These are phyloP conservation scores for Nymphalis polychloros DNA, from an alignment of 2,888 invertebrate species.

Conservation along the genomic window DNA sequence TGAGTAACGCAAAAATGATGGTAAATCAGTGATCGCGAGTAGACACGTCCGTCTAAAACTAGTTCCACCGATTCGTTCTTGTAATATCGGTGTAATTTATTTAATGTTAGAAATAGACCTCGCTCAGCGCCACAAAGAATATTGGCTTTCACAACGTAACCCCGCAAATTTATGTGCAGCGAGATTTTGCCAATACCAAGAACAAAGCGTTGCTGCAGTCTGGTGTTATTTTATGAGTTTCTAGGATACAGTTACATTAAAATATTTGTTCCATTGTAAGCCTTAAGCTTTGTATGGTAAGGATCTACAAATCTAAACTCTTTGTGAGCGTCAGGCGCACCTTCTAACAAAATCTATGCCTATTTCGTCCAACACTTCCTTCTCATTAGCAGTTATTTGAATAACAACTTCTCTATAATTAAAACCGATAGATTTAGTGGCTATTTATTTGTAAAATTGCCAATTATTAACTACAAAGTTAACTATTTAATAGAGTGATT, in stretches of 20 bases:
- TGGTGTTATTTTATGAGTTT: slow-evolving; percentile 39
- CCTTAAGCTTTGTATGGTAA: slow-evolving; percentile 27
- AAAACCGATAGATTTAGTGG: slow-evolving; percentile 8
- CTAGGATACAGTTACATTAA: slow-evolving; percentile 22
- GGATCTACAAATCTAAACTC: slow-evolving; percentile 10
- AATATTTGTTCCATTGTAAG: slow-evolving; percentile 27
- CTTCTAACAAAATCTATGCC: slow-evolving; percentile 25
- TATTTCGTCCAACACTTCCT: slow-evolving; percentile 27
- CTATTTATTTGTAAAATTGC: slow-evolving; percentile 15
- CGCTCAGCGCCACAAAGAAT: slow-evolving; percentile 77
- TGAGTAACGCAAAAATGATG: slow-evolving; percentile 64
- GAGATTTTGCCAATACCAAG: slow-evolving; percentile 72
- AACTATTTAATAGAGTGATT: slow-evolving; percentile 13
- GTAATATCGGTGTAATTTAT: slow-evolving; percentile 80
- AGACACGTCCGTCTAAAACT: slow-evolving; percentile 72
- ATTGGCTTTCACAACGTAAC: slow-evolving; percentile 81
- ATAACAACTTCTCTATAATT: slow-evolving; percentile 16
- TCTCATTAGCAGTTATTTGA: slow-evolving; percentile 32
- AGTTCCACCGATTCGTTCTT: slow-evolving; percentile 77
- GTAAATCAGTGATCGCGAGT: slow-evolving; percentile 55
- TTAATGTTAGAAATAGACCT: slow-evolving; percentile 80
- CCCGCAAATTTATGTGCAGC: slow-evolving; percentile 75
- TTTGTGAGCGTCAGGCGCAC: slow-evolving; percentile 22
- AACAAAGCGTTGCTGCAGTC: slow-evolving; percentile 51
- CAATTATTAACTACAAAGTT: slow-evolving; percentile 2